phyloP scores from a whole-genome alignment of 2,113 vertebrate species.

The Megaptera novaeangliae region DNA sequence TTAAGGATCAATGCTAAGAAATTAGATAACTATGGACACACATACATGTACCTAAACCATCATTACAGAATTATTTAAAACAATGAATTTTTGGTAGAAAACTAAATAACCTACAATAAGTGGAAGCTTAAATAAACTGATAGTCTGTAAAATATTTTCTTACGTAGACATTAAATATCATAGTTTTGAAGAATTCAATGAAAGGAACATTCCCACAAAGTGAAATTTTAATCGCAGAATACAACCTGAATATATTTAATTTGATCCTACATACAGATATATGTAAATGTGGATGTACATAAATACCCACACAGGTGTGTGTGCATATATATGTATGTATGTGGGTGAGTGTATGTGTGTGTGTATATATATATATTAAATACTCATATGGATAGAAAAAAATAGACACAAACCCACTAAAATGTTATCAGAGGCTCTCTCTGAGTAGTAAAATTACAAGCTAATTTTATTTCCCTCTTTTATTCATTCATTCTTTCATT shows the following conservation, averaged over 20 bases:
- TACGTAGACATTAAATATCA: neutral
- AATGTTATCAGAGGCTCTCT: neutral
- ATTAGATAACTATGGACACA: neutral
- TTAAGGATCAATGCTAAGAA: neutral
- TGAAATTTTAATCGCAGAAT: neutral
- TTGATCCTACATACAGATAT: neutral
- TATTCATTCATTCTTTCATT: neutral
- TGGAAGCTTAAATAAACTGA: neutral
- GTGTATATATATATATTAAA: neutral
- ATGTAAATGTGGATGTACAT: neutral
- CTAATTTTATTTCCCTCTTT: neutral
- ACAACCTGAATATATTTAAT: neutral
- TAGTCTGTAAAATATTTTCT: neutral
- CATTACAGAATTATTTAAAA: neutral
- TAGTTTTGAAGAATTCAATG: neutral
- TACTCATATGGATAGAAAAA: neutral
- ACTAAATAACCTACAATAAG: neutral
- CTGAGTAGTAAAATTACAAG: neutral
- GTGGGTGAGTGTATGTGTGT: neutral
- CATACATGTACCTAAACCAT: neutral
- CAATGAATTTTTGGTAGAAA: neutral
- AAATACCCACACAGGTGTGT: neutral
- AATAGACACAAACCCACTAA: neutral
- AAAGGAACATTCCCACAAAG: neutral
- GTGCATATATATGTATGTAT: accelerated